Conservation (phyloP, 2,113 vertebrate species). For the Rhineura floridana region DNA sequence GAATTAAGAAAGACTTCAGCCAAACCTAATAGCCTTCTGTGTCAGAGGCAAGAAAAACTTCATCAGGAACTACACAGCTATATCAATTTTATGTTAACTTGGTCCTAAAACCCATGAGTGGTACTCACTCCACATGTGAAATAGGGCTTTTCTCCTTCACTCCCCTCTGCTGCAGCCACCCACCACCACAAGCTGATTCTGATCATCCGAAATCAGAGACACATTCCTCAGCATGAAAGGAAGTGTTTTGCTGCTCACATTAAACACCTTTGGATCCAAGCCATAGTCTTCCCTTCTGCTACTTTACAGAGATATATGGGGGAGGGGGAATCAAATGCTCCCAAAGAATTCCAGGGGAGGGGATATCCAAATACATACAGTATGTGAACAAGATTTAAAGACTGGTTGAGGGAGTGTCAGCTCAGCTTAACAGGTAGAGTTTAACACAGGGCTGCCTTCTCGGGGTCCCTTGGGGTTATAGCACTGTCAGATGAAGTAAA, state of each 20-base stretch:
- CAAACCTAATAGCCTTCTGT: background rate
- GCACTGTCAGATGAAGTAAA: background rate
- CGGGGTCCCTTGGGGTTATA: background rate
- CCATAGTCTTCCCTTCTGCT: background rate
- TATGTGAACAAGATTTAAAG: background rate
- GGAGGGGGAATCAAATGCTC: background rate
- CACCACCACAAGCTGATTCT: background rate
- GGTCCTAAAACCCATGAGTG: background rate
- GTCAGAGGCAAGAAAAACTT: background rate
- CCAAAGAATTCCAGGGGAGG: background rate
- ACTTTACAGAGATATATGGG: background rate
- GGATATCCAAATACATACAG: background rate
- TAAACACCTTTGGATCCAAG: background rate
- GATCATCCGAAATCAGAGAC: no score
- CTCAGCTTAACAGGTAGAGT: background rate
- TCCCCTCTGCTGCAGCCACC: background rate
- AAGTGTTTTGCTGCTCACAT: background rate
- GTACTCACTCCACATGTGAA: background rate
- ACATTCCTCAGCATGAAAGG: background rate
- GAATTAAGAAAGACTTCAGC: background rate
- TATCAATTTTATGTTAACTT: background rate
- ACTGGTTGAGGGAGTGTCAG: background rate
- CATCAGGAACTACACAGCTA: background rate
- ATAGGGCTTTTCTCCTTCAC: background rate
- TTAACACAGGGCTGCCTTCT: background rate